phyloP scores from a whole-genome alignment of 2,888 invertebrate genomes.

The Drosophila niveifrons region DNA sequence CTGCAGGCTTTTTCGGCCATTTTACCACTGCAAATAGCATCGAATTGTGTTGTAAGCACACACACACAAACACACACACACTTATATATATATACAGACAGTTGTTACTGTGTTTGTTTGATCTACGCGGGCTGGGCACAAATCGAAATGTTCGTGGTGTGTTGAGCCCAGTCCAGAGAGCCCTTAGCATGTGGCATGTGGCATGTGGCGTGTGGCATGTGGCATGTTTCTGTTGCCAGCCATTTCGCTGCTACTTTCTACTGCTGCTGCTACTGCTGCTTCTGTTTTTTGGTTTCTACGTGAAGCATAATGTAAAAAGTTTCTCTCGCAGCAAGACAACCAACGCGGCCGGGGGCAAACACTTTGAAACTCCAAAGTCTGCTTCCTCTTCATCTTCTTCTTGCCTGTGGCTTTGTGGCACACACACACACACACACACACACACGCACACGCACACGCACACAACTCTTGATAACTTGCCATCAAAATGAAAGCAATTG shows the following conservation, averaged over 20 bases:
- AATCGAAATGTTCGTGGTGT: constrained; percentile 37
- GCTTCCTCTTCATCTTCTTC: neutral
- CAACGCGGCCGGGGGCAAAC: constrained; percentile 9
- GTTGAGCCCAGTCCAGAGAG: neutral
- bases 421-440: neutral
- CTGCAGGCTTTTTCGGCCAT: constrained; percentile 54
- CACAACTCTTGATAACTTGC: constrained; percentile 73
- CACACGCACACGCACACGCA: constrained; percentile 26
- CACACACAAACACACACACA: constrained; percentile 5
- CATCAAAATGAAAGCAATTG: constrained; percentile 81
- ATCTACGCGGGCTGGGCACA: constrained; percentile 18
- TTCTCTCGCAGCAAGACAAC: constrained; percentile 22
- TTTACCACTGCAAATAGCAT: constrained; percentile 50
- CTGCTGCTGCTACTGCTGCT: constrained; percentile 31
- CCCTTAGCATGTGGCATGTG: constrained; percentile 4
- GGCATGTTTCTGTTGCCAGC: constrained; percentile 10
- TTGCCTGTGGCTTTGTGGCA: neutral
- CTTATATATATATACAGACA: neutral
- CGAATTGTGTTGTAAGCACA: constrained; percentile 33
- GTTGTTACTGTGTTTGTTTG: constrained; percentile 16
- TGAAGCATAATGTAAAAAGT: constrained; percentile 65
- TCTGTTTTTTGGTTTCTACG: constrained; percentile 38
- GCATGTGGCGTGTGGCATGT: neutral
- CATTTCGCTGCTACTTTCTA: constrained; percentile 26
- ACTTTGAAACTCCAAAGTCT: constrained; percentile 25